Percentiles rank a stretch among this genome's conserved stretches.
These are phyloP conservation scores for Protobothrops mucrosquamatus DNA, from an alignment of 2,113 vertebrate genomes.

Conservation along the genomic window DNA sequence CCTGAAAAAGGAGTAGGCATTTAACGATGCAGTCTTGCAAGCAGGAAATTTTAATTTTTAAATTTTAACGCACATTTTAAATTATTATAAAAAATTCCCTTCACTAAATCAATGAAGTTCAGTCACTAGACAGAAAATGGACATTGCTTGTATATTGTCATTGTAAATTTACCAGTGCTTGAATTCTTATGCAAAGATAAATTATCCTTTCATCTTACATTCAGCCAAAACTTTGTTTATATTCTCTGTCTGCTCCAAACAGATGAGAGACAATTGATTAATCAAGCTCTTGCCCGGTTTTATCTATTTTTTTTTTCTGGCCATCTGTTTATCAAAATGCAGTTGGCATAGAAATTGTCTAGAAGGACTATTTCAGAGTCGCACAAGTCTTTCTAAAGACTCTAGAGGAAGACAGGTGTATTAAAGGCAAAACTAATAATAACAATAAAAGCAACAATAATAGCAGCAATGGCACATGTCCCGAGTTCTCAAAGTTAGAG, in stretches of 20 bases:
- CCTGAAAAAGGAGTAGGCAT: not conserved
- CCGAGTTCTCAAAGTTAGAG: not conserved
- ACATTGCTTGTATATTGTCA: not conserved
- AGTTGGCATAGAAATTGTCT: not conserved
- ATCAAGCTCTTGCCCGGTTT: not conserved
- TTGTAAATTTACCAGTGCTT: not conserved
- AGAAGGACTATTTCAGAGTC: not conserved
- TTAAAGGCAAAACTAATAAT: not conserved
- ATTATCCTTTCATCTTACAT: not conserved
- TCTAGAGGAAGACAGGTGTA: not conserved
- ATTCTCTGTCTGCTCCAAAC: not conserved
- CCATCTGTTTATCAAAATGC: not conserved
- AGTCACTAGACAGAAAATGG: not conserved
- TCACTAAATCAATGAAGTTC: not conserved
- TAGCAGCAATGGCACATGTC: not conserved
- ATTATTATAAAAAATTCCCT: not conserved
- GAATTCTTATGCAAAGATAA: not conserved
- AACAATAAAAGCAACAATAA: not conserved
- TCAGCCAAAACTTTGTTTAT: not conserved
- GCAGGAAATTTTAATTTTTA: not conserved
- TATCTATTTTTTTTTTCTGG: not conserved
- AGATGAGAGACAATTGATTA: slow-evolving; percentile 5
- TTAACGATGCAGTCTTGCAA: not conserved
- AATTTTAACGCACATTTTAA: not conserved
- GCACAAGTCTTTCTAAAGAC: not conserved